Conservation (phyloP, 2,888 invertebrate species). For the Octonoba sinensis region DNA sequence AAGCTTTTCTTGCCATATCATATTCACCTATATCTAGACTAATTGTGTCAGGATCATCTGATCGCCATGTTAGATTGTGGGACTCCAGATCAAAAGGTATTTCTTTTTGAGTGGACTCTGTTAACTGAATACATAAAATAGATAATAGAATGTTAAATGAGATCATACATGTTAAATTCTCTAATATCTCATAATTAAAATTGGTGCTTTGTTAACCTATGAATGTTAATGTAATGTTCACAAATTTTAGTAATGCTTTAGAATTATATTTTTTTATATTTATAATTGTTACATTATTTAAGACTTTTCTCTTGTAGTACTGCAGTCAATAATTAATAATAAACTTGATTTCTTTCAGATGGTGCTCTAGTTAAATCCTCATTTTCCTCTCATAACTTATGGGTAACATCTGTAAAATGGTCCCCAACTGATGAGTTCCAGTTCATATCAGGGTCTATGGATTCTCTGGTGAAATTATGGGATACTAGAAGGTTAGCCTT, state of each 20-base stretch:
- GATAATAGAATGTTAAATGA: too few relatives aligned
- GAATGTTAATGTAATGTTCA: background rate
- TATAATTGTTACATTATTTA: background rate
- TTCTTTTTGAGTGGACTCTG: background rate
- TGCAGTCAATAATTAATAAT: background rate
- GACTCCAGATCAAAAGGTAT: constrained; percentile 89
- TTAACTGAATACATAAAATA: too few relatives aligned
- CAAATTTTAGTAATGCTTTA: background rate
- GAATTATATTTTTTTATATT: background rate
- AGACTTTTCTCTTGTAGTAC: background rate
- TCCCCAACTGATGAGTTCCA: constrained; percentile 83
- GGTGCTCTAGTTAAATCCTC: constrained; percentile 88
- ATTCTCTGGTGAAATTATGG: constrained; percentile 93
- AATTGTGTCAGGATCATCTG: constrained; percentile 89
- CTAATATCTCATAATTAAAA: too few relatives aligned
- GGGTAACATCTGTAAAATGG: constrained; percentile 94
- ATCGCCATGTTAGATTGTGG: constrained; percentile 89
- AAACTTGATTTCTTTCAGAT: constrained; percentile 75
- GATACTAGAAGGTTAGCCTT: constrained; percentile 84
- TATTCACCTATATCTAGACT: constrained; percentile 82
- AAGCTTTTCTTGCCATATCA: constrained; percentile 88
- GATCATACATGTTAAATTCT: too few relatives aligned
- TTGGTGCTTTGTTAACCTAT: background rate
- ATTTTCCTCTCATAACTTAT: constrained; percentile 89
- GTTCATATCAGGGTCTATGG: constrained; percentile 94